Conservation (phyloP, 2,888 invertebrate genomes). For the Tetropium fuscum region DNA sequence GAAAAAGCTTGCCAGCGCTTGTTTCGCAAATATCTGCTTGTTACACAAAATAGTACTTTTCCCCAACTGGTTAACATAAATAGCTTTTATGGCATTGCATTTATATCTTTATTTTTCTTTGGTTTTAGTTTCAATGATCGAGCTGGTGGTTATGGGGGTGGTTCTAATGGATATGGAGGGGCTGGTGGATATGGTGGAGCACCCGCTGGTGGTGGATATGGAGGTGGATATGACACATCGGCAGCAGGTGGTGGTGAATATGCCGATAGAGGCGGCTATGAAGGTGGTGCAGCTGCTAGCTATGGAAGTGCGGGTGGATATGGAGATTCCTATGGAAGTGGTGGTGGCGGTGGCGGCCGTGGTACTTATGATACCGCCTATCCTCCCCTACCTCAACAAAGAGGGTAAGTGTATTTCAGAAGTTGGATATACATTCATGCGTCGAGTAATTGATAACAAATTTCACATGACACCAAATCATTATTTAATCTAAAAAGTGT, state of each 20-base stretch:
- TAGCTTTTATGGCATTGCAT: no score
- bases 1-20: no score
- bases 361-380: conserved; percentile 50
- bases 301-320: conserved; percentile 36
- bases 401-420: conserved; percentile 43
- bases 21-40: no score
- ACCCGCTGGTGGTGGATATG: conserved; percentile 41
- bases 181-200: conserved; percentile 42
- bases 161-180: conserved; percentile 37
- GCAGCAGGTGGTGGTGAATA: conserved; percentile 24
- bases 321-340: conserved; percentile 35
- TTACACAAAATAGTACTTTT: no score
- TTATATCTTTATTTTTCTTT: not conserved
- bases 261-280: conserved; percentile 21
- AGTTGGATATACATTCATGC: no score
- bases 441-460: no score
- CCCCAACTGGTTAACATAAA: no score
- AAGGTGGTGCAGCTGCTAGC: conserved; percentile 14
- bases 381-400: conserved; percentile 49
- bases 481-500: no score
- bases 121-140: conserved; percentile 16
- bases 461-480: no score
- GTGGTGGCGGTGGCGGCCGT: conserved; percentile 34
- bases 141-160: conserved; percentile 32
- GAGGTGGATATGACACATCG: conserved; percentile 35